Evolutionary conservation across 2,113 vertebrate genomes (phyloP).

Genomic region (Bufo bufo): DNA sequence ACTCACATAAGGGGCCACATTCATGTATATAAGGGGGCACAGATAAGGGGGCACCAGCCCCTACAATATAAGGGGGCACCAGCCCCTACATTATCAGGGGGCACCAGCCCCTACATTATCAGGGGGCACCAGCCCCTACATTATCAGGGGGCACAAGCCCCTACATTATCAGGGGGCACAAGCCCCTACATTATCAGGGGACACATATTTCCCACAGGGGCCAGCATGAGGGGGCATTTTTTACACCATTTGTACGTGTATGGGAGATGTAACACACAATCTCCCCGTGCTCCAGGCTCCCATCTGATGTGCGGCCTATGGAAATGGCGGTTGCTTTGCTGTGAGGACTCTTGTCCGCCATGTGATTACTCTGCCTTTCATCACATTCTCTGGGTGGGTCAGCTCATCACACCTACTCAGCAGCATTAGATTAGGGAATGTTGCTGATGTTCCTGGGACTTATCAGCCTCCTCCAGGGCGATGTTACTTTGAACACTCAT

Average conservation of each 20-base stretch:
- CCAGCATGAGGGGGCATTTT: too few species aligned
- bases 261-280: not conserved
- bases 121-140: too few species aligned
- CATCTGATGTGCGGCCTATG: not conserved
- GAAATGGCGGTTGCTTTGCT: not conserved
- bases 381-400: constrained; percentile 29
- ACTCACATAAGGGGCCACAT: too few species aligned
- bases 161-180: too few species aligned
- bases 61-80: too few species aligned
- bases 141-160: too few species aligned
- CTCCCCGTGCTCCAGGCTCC: not conserved
- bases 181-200: too few species aligned
- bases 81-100: too few species aligned
- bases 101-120: too few species aligned
- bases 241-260: not conserved
- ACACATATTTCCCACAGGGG: too few species aligned
- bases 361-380: not conserved
- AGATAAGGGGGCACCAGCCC: too few species aligned
- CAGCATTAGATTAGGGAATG: constrained; percentile 35
- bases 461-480: constrained; percentile 37
- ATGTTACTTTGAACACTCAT: constrained; percentile 18
- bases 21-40: too few species aligned
- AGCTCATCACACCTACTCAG: constrained; percentile 1
- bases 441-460: constrained; percentile 38
- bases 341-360: not conserved